phyloP scores from a whole-genome alignment of 2,888 invertebrate species.

The Nephrotoma appendiculata region DNA sequence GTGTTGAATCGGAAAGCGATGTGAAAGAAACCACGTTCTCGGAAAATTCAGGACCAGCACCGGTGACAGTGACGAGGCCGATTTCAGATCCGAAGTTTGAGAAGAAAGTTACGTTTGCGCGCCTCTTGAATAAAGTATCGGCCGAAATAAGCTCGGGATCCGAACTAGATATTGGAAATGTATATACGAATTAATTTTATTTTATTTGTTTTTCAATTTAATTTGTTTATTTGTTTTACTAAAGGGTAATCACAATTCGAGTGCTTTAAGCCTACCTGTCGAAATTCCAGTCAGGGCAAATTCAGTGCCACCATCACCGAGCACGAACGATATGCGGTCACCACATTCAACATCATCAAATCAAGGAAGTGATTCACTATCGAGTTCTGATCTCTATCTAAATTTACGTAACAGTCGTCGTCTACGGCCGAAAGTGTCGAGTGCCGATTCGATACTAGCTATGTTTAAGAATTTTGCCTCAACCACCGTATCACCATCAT shows the following conservation, averaged over 20 bases:
- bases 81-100: slow-evolving; percentile 54
- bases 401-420: slow-evolving; percentile 37
- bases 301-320: slow-evolving; percentile 49
- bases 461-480: slow-evolving; percentile 65
- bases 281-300: slow-evolving; percentile 29
- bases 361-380: slow-evolving; percentile 63
- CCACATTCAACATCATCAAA: slow-evolving; percentile 58
- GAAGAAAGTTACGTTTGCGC: slow-evolving; percentile 65
- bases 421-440: slow-evolving; percentile 46
- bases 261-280: slow-evolving; percentile 24
- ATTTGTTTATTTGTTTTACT: slow-evolving; percentile 5
- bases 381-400: slow-evolving; percentile 50
- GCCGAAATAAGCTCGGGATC: slow-evolving; percentile 66
- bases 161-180: slow-evolving; percentile 46
- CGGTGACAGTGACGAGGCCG: slow-evolving; percentile 38
- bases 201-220: not conserved
- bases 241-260: slow-evolving; percentile 22
- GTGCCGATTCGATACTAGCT: slow-evolving; percentile 64
- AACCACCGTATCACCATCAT: slow-evolving; percentile 44
- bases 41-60: slow-evolving; percentile 33
- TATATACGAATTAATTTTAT: slow-evolving; percentile 19
- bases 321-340: slow-evolving; percentile 41
- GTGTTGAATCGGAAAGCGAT: slow-evolving; percentile 32
- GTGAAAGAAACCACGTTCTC: slow-evolving; percentile 46
- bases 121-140: slow-evolving; percentile 56